A percentile compares a stretch with the other conserved stretches of the same genome.
Evolutionary conservation across 2,797 vertebrate species (phyloP).

Genomic region (Muraenolepis orangiensis): DNA sequence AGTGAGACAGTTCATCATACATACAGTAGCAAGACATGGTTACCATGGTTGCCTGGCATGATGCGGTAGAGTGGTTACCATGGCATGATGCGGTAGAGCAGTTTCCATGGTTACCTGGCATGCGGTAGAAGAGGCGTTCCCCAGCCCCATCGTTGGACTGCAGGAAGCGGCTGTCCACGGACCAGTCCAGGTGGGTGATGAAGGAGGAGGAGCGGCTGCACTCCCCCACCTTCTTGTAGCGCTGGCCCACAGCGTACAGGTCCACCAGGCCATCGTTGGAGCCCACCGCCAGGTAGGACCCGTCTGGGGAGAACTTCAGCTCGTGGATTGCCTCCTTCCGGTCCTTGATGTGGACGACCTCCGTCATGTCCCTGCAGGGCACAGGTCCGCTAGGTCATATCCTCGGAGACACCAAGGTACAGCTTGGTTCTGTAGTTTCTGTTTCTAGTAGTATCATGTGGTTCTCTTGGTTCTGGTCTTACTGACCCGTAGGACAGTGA

Average conservation of each 20-base stretch:
- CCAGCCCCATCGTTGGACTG: slow-evolving; percentile 91
- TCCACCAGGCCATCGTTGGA: slow-evolving; percentile 92
- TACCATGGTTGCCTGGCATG: background rate
- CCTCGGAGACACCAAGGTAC: background rate
- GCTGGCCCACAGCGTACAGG: slow-evolving; percentile 86
- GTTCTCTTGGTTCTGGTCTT: background rate
- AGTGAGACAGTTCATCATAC: background rate
- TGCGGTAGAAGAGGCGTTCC: slow-evolving; percentile 88
- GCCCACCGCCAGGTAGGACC: slow-evolving; percentile 88
- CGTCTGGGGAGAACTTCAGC: slow-evolving; percentile 94
- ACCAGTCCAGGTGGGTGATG: slow-evolving; percentile 97
- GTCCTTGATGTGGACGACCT: slow-evolving; percentile 97
- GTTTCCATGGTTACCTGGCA: slow-evolving; percentile 69
- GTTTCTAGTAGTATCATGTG: background rate
- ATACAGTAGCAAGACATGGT: no score
- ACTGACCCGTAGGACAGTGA: slow-evolving; percentile 93
- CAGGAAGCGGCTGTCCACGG: slow-evolving; percentile 89
- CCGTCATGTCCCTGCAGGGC: slow-evolving; percentile 91
- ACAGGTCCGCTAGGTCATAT: background rate
- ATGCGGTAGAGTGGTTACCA: background rate
- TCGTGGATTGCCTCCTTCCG: slow-evolving; percentile 96
- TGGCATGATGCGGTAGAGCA: background rate
- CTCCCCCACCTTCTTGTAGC: slow-evolving; percentile 94
- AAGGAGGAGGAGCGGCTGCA: slow-evolving; percentile 87
- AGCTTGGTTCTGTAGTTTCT: background rate